phyloP scores from a whole-genome alignment of 2,113 vertebrate species.

The Bubo blakistoni region DNA sequence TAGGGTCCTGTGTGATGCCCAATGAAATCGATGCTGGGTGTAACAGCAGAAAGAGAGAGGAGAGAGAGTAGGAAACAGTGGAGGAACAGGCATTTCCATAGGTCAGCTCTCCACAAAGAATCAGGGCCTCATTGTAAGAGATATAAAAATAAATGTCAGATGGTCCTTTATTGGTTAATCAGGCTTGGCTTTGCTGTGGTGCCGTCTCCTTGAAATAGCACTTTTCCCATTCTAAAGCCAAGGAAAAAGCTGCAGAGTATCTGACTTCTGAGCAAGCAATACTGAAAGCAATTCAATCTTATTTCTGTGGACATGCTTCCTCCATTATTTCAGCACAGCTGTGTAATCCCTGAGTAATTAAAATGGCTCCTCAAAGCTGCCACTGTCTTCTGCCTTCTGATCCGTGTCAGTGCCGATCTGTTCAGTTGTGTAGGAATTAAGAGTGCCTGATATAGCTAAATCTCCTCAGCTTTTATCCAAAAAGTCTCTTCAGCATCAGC shows the following conservation, averaged over 20 bases:
- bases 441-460: slow-evolving; percentile 16
- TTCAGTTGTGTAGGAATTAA: slow-evolving; percentile 16
- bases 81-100: background rate
- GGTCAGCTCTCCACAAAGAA: background rate
- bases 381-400: slow-evolving; percentile 22
- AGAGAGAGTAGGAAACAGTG: background rate
- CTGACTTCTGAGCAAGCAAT: slow-evolving; percentile 16
- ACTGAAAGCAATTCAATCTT: background rate
- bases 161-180: background rate
- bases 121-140: background rate
- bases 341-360: slow-evolving; percentile 58
- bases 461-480: slow-evolving; percentile 28
- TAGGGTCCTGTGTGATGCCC: background rate
- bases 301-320: background rate
- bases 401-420: background rate
- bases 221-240: background rate
- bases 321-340: slow-evolving; percentile 30
- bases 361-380: background rate
- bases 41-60: background rate
- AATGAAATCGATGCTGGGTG: background rate
- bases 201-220: background rate
- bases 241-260: background rate
- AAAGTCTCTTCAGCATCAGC: background rate
- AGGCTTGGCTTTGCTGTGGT: background rate
- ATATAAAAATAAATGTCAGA: background rate